Evolutionary conservation across 2,797 vertebrate species (phyloP), one percentile per base, ranked within the genome.

Genomic region (Sebastes glaucus): DNA sequence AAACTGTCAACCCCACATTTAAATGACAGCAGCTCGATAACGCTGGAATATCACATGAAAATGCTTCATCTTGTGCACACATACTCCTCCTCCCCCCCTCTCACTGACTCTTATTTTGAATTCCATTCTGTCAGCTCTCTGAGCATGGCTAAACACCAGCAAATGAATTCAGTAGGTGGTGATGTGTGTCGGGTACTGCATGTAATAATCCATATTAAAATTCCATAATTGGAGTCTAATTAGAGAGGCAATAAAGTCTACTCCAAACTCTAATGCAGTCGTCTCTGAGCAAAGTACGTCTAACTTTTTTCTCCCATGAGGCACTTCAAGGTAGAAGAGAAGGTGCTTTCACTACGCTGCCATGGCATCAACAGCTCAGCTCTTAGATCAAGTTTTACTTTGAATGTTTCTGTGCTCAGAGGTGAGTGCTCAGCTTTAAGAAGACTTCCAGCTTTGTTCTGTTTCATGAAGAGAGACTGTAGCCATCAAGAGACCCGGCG

Each of bases 171-270:
- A 84, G 88, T 46, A 84, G 86, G 86, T 87, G 85, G 86, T 80
- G 90, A 91, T 84, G 87, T 92, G 92, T 91, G 91, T 87, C 87
- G 82, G 77, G 92, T 91, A 89, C 82, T 67, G 84, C 84, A 87
- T 91, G 90, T 91, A 89, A 92, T 90, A 93, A 93, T 85, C 83
- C 84, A 88, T 85, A 91, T 92, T 93, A 86, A 91, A 93, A 89
- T 86, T 78, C 78, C 78, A 91, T 92, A 89, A 94, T 92, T 92
- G 87, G 80, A 89, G 82, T 88, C 83, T 93, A 93, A 93, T 94
- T 90, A 89, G 84, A 91, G 77, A 74, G 83, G 83, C 86, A 91
- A 90, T 88, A 88, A 90, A 89, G 82, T 91, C 81, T 79, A 81
- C 87, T 86, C 64, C 49, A 78, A 88, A 81, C 71, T 84, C 62